Evolutionary conservation across 2,888 invertebrate genomes (phyloP), one percentile per base, ranked within the genome.

Genomic region (Drosophila austrosaltans): DNA sequence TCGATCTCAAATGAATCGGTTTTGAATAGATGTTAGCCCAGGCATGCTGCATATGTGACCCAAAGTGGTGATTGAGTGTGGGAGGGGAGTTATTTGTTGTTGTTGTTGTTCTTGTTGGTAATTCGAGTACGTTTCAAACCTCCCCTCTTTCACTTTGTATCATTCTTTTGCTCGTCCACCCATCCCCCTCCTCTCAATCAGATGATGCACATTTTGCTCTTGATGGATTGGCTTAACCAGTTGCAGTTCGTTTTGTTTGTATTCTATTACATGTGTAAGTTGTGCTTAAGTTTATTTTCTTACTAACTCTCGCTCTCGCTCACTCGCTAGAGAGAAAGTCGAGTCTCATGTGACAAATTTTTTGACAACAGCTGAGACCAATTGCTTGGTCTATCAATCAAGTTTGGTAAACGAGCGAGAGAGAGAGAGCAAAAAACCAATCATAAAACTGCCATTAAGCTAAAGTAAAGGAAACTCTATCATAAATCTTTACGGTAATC

Each of bases 181-280:
- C 36, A 36, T 16, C 12, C 42, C 12, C 48, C 48, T 25, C 12
- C 25, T 12, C 22, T 36, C 36, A 36, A 12, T 48, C 25, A 20
- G 48, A 48, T 48, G 48, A 48, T 48, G 48, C 28, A 44, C 39
- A 58, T 53, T 59, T 63, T 32, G 42, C 71, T 63, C 66, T 89
- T 89, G 83, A 89, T 82, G 89, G 85, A 87, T 83, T 82, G 89
- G 84, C 69, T 66, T 72, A 62, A 72, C 64, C 68, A 69, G 80
- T 72, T 82, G 89, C 82, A 82, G 76, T 74, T 67, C 61, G 30
- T 44, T 63, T 40, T 62, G 56, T 30, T 56, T 63, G 69, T 84
- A 87, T 89, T 89, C 88, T 72, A 82, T 82, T 82, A 82, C 82
- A 82, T 82, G 89, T 87, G 82, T 82, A 89, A 89, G 87, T 84